These are phyloP conservation scores for Ivindomyrus marchei DNA, from an alignment of 2,113 vertebrate species.

Conservation along the genomic window DNA sequence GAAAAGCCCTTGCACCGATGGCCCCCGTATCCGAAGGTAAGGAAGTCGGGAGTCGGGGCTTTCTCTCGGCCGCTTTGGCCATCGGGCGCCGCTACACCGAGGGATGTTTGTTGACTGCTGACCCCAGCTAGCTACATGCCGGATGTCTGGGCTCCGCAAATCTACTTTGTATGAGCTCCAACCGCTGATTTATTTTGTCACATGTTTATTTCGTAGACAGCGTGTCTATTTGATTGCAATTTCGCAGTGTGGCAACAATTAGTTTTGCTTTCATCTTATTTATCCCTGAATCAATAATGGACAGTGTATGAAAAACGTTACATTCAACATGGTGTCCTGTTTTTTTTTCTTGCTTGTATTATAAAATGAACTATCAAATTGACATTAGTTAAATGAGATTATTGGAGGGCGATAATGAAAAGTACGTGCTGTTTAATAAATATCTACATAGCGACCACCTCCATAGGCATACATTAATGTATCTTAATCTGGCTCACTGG, in stretches of 20 bases:
- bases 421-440: neutral
- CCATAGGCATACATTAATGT: neutral
- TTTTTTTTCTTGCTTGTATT: neutral
- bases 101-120: neutral
- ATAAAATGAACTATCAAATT: neutral
- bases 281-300: neutral
- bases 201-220: neutral
- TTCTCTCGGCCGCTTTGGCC: neutral
- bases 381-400: neutral
- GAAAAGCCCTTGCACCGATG: slow-evolving; percentile 87
- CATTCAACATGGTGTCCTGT: neutral
- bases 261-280: neutral
- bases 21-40: slow-evolving; percentile 96
- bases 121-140: slow-evolving; percentile 4
- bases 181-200: neutral
- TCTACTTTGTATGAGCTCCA: neutral
- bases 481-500: neutral
- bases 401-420: neutral
- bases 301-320: neutral
- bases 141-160: neutral
- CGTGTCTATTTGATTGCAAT: neutral
- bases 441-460: neutral
- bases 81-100: neutral
- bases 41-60: slow-evolving; percentile 27
- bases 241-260: too few species aligned